Conservation (phyloP, 2,888 invertebrate species). For the Chrysolina haemoptera region DNA sequence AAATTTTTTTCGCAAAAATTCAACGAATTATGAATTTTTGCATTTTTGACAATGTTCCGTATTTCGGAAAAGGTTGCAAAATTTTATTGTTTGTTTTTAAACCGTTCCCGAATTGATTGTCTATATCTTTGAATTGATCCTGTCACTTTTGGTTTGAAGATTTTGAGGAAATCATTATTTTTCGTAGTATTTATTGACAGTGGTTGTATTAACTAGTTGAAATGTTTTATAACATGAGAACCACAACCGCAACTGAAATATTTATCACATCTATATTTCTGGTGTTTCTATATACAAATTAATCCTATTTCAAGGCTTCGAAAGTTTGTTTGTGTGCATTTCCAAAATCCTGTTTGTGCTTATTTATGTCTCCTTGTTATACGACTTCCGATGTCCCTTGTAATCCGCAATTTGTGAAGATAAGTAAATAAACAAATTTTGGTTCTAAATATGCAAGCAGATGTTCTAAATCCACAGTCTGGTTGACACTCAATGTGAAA, state of each 20-base stretch:
- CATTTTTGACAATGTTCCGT: too few relatives aligned
- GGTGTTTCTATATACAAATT: slow-evolving; percentile 10
- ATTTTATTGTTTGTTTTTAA: too few relatives aligned
- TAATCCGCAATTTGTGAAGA: slow-evolving; percentile 21
- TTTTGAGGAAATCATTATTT: neutral
- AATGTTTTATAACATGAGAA: neutral
- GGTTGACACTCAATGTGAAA: neutral
- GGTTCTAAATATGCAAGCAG: slow-evolving; percentile 15
- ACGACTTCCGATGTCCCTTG: slow-evolving; percentile 22
- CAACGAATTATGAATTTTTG: too few relatives aligned
- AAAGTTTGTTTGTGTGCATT: slow-evolving; percentile 18
- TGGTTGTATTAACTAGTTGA: neutral
- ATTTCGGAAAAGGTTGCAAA: too few relatives aligned
- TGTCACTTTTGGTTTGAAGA: too few relatives aligned
- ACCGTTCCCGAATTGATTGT: too few relatives aligned
- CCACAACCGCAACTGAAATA: neutral
- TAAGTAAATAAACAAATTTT: slow-evolving; percentile 27
- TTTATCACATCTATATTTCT: neutral
- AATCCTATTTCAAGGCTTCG: slow-evolving; percentile 5
- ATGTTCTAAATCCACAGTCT: slow-evolving; percentile 13
- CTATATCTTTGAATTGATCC: too few relatives aligned
- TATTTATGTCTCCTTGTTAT: slow-evolving; percentile 22
- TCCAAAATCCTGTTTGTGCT: slow-evolving; percentile 18
- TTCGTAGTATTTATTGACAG: neutral
- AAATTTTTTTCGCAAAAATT: too few relatives aligned